Evolutionary conservation across 2,888 invertebrate species (phyloP), one percentile per base, ranked within the genome.

Genomic region (Cheilosia vulpina): DNA sequence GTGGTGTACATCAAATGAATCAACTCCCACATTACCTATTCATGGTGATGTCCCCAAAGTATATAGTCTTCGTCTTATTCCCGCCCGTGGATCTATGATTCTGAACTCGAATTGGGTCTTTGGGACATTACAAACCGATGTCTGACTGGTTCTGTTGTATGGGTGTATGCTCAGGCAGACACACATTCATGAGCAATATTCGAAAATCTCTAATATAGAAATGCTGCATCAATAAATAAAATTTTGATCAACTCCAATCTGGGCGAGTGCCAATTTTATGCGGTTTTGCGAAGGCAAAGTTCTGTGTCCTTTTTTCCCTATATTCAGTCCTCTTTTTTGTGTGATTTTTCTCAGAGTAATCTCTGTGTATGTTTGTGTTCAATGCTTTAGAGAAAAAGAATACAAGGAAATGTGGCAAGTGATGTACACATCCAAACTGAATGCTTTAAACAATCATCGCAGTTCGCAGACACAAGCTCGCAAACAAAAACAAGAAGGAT

Each of bases 171-270:
- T 31, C 72, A 53, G n/a, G 17, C 15, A 38, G n/a, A 75, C 41
- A 15, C 11, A n/a, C 41, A 34, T 38, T 17, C 13, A 15, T 43
- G 50, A 43, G 57, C 43, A 69, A 62, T 75, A 62, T 80, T 73
- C 21, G 63, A 63, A 80, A 84, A 84, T 80, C 58, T 80, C 71
- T 69, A 75, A 60, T 84, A 75, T 75, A 75, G 69, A 75, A 80
- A 84, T 84, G 55, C 84, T 75, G 84, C 84, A 84, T 80, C 80
- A 80, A 84, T 84, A 80, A 80, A 84, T 75, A 84, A 84, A 84
- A 84, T 75, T 80, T 80, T 84, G 79, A 84, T 84, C 80, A 80
- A 84, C 84, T 80, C 65, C 17, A 84, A 58, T 75, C 60, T 84
- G 84, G 84, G 31, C 50, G 47, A 34, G 75, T 75, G 84, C 84